Conservation (phyloP, 2,797 vertebrate species). For the Sebastes kiyomatsui region DNA sequence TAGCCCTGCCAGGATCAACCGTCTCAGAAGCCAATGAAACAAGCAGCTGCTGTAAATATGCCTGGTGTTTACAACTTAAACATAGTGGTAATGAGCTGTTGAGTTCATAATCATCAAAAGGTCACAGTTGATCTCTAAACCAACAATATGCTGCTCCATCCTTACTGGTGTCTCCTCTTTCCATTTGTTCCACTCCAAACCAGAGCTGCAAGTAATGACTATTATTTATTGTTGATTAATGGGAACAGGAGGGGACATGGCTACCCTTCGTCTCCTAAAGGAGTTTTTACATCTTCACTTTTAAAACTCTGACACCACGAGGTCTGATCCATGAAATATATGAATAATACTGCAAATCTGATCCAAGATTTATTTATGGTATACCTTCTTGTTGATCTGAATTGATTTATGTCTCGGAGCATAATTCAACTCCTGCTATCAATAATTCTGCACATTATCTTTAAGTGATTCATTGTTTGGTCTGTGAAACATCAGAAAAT, state of each 20-base stretch:
- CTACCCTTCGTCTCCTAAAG: background rate
- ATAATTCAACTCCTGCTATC: background rate
- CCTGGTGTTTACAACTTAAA: conserved; percentile 4
- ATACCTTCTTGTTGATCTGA: background rate
- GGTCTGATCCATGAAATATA: background rate
- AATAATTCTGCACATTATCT: background rate
- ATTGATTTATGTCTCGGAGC: background rate
- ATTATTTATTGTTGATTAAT: background rate
- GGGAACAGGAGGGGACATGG: background rate
- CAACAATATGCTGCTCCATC: background rate
- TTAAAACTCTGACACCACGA: background rate
- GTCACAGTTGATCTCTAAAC: background rate
- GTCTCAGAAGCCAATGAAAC: background rate
- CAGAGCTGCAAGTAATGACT: background rate
- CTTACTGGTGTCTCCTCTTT: too few species aligned
- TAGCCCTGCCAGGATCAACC: background rate
- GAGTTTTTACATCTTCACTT: background rate
- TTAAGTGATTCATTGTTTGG: background rate
- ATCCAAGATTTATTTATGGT: background rate
- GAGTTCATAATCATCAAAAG: background rate
- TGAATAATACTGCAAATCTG: background rate
- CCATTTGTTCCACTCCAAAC: background rate
- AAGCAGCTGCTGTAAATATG: conserved; percentile 12
- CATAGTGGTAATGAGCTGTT: conserved; percentile 6
- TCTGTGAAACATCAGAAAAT: background rate